Percentiles rank a stretch among this genome's conserved stretches.
Conservation (phyloP, 2,797 vertebrate species). For the Allobates femoralis region DNA sequence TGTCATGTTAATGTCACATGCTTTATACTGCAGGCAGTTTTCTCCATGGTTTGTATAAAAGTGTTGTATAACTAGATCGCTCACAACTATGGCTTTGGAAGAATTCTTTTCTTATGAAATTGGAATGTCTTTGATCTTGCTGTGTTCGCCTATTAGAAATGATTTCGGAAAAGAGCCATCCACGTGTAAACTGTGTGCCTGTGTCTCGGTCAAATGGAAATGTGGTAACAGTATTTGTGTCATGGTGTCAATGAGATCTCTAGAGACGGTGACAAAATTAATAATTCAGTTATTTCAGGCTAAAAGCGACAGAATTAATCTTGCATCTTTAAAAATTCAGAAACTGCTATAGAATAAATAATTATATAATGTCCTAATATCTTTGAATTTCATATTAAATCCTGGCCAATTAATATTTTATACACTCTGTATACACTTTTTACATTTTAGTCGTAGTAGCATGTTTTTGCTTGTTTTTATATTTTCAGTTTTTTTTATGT, state of each 20-base stretch:
- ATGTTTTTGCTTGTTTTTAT: too few species aligned
- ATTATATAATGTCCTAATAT: not conserved
- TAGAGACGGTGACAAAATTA: not conserved
- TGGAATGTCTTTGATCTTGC: slow-evolving; percentile 5
- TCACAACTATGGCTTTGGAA: not conserved
- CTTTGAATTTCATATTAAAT: not conserved
- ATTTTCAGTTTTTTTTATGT: too few species aligned
- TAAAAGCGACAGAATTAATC: slow-evolving; percentile 8
- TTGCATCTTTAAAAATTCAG: not conserved
- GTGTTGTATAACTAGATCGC: not conserved
- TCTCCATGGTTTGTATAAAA: not conserved
- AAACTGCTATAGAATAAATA: not conserved
- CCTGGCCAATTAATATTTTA: not conserved
- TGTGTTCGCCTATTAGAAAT: not conserved
- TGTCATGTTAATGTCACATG: not conserved
- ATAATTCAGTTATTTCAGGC: slow-evolving; percentile 25
- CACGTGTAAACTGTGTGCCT: not conserved
- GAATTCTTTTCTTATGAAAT: not conserved
- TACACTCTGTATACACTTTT: not conserved
- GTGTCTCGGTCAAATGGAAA: slow-evolving; percentile 23
- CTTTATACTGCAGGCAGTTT: not conserved
- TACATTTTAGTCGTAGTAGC: too few species aligned
- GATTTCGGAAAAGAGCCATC: not conserved
- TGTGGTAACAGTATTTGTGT: slow-evolving; percentile 3
- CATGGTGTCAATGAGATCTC: slow-evolving; percentile 16